phyloP scores from a whole-genome alignment of 2,113 vertebrate genomes.

The Australoheros scitulus region DNA sequence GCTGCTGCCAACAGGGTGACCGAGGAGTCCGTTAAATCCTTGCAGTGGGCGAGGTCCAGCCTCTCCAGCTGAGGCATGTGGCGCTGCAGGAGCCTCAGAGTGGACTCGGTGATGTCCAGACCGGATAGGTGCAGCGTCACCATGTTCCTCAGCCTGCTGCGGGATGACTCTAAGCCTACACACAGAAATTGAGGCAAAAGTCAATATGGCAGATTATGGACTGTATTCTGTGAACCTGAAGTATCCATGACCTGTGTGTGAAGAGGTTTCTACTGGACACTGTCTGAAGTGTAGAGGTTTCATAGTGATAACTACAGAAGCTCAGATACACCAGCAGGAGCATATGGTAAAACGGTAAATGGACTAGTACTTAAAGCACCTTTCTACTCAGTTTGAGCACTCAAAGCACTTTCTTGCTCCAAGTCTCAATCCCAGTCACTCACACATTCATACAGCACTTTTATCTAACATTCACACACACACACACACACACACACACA shows the following conservation, averaged over 20 bases:
- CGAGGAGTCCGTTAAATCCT: slow-evolving; percentile 89
- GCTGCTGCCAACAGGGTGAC: slow-evolving; percentile 89
- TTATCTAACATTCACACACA: too few species aligned
- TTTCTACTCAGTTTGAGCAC: too few species aligned
- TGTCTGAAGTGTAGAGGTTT: too few species aligned
- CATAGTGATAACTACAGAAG: too few species aligned
- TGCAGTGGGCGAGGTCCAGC: slow-evolving; percentile 96
- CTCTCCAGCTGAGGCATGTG: slow-evolving; percentile 93
- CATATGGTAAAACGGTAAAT: too few species aligned
- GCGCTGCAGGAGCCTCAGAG: slow-evolving; percentile 90
- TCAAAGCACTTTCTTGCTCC: too few species aligned
- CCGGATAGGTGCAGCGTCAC: slow-evolving; percentile 91
- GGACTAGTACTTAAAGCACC: too few species aligned
- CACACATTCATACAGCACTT: too few species aligned
- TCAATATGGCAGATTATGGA: not conserved
- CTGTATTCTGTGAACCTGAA: not conserved
- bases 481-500: too few species aligned
- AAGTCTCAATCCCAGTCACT: too few species aligned
- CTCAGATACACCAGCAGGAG: too few species aligned
- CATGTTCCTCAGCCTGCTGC: slow-evolving; percentile 94
- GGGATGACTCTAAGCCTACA: slow-evolving; percentile 89
- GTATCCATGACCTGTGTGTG: not conserved
- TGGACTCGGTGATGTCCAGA: slow-evolving; percentile 91
- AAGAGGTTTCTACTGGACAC: too few species aligned
- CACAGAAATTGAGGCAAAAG: not conserved